Conservation (phyloP, 92 coral and sea anemone genomes). For the Muricea muricata region DNA sequence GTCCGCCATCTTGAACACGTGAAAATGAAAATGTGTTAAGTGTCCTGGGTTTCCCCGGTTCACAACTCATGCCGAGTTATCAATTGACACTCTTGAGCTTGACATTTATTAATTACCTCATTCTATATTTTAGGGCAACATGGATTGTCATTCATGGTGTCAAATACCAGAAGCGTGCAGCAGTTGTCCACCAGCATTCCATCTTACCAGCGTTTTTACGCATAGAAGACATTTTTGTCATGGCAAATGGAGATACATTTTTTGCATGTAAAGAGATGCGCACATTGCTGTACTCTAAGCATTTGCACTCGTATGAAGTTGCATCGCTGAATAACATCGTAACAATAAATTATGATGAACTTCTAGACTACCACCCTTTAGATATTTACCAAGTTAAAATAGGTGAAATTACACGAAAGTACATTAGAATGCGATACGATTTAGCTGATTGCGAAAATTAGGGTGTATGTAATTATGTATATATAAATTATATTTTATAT, state of each 20-base stretch:
- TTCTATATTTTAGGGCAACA: conserved; percentile 14
- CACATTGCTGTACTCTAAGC: conserved; percentile 17
- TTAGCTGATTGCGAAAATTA: conserved; percentile 21
- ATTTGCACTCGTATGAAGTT: conserved; percentile 36
- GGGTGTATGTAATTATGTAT: background rate
- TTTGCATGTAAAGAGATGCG: conserved; percentile 25
- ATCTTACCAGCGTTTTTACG: conserved; percentile 27
- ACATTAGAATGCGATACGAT: conserved; percentile 43
- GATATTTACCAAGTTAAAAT: conserved; percentile 19
- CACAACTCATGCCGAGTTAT: too few relatives aligned
- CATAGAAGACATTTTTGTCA: conserved; percentile 26
- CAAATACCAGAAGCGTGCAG: conserved; percentile 31
- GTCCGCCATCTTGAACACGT: conserved; percentile 1
- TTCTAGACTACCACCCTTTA: conserved; percentile 43
- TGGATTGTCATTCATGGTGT: conserved; percentile 50
- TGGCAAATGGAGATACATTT: conserved; percentile 21
- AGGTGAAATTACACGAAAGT: conserved; percentile 14
- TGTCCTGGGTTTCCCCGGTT: background rate
- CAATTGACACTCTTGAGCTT: too few relatives aligned
- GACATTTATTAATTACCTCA: background rate
- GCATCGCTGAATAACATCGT: background rate
- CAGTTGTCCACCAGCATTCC: conserved; percentile 8
- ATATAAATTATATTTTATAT: background rate
- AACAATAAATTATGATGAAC: conserved; percentile 17
- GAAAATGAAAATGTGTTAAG: background rate